Evolutionary conservation across 2,113 vertebrate species (phyloP).

Genomic region (Nanger granti): DNA sequence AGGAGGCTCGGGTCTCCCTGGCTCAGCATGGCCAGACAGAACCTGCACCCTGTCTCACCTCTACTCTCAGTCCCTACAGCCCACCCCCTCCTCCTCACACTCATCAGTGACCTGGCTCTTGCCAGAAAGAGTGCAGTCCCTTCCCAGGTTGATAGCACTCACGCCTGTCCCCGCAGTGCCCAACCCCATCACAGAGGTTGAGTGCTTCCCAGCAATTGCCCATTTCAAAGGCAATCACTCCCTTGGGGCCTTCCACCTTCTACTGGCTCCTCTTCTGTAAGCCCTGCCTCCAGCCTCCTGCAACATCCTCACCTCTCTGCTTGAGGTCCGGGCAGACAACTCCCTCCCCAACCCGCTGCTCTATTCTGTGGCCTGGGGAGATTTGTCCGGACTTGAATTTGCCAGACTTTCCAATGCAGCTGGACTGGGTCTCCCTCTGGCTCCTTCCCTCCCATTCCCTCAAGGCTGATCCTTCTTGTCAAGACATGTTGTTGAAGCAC

Average conservation of each 20-base stretch:
- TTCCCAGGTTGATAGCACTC: not conserved
- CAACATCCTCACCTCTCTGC: too few relatives aligned
- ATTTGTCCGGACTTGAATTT: not conserved
- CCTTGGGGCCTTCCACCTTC: not conserved
- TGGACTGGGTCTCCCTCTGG: not conserved
- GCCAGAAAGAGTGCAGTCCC: not conserved
- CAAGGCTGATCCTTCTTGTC: not conserved
- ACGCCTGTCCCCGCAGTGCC: rapidly evolving
- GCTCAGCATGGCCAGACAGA: not conserved
- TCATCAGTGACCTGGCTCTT: not conserved
- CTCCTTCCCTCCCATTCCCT: not conserved
- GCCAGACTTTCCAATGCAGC: not conserved
- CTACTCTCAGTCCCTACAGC: rapidly evolving
- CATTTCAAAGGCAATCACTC: not conserved
- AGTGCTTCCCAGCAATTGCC: not conserved
- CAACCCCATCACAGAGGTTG: not conserved
- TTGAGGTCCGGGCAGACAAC: not conserved
- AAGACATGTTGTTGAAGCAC: not conserved
- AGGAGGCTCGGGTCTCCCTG: not conserved
- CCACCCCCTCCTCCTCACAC: not conserved
- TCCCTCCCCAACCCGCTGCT: not conserved
- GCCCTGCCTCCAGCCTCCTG: not conserved
- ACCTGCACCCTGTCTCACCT: not conserved
- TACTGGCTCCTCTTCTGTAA: not conserved
- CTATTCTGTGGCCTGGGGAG: too few relatives aligned